Conservation (phyloP, 2,888 invertebrate genomes). For the Thera britannica region DNA sequence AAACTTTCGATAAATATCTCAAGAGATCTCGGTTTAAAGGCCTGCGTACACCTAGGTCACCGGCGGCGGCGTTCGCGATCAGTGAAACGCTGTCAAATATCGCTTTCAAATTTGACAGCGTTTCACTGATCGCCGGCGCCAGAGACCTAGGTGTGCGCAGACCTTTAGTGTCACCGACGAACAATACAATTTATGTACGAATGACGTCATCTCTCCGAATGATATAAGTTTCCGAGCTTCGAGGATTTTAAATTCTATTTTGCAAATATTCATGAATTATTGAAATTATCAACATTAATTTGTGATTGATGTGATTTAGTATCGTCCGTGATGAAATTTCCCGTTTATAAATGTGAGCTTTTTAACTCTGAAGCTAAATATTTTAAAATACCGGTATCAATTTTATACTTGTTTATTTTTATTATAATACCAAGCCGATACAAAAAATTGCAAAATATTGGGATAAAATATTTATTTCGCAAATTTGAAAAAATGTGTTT, state of each 20-base stretch:
- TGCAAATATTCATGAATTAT: conserved; percentile 7
- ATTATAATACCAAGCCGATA: conserved; percentile 4
- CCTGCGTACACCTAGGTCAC: too few relatives aligned
- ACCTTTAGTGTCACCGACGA: too few relatives aligned
- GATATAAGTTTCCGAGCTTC: neutral
- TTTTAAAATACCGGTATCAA: conserved; percentile 2
- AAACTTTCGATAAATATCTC: too few relatives aligned
- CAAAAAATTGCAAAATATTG: neutral
- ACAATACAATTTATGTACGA: too few relatives aligned
- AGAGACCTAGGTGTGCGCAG: too few relatives aligned
- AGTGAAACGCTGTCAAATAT: too few relatives aligned
- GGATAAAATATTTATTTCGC: neutral
- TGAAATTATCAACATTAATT: conserved; percentile 9
- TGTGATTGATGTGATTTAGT: neutral
- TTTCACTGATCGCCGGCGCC: too few relatives aligned
- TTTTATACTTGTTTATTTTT: conserved; percentile 11
- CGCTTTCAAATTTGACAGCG: too few relatives aligned
- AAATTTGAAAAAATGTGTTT: neutral
- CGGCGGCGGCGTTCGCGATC: too few relatives aligned
- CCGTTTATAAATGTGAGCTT: conserved; percentile 21
- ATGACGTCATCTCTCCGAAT: neutral
- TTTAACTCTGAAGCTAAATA: conserved; percentile 11
- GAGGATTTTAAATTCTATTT: neutral
- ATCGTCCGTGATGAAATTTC: conserved; percentile 15
- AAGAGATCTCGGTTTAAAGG: too few relatives aligned